Evolutionary conservation across 1,140 invertebrate species (phyloP).

Genomic region (Pseudobourletiella spinata): DNA sequence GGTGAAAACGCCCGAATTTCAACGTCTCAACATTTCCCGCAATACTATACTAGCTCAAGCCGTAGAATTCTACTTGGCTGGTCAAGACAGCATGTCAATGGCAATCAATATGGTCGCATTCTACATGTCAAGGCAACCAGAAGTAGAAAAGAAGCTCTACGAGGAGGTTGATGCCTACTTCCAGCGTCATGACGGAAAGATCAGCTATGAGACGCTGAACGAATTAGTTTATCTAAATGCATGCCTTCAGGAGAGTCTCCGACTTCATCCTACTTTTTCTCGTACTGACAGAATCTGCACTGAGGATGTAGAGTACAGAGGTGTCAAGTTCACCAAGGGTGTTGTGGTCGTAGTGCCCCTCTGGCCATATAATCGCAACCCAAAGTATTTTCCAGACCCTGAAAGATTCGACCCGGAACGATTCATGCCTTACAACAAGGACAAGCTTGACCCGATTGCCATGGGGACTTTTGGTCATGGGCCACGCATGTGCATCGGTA

Average conservation of each 20-base stretch:
- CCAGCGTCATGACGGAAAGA: slow-evolving; percentile 17
- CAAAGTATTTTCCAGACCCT: slow-evolving; percentile 46
- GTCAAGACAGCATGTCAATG: slow-evolving; percentile 34
- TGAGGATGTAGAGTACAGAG: slow-evolving; percentile 11
- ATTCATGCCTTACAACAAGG: slow-evolving; percentile 45
- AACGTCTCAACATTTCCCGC: slow-evolving; percentile 19
- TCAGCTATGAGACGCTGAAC: slow-evolving; percentile 28
- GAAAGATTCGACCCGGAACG: slow-evolving; percentile 50
- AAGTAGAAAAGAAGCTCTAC: slow-evolving; percentile 31
- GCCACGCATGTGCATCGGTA: slow-evolving; percentile 50
- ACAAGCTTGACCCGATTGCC: slow-evolving; percentile 41
- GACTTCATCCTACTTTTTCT: slow-evolving; percentile 19
- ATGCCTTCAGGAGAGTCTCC: slow-evolving; percentile 22
- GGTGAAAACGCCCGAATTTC: too few relatives aligned
- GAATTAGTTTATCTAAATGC: slow-evolving; percentile 32
- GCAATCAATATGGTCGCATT: slow-evolving; percentile 31
- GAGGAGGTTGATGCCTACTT: slow-evolving; percentile 34
- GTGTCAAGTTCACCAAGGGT: slow-evolving; percentile 38
- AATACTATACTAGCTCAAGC: slow-evolving; percentile 34
- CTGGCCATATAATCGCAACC: slow-evolving; percentile 46
- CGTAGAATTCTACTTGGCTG: slow-evolving; percentile 36
- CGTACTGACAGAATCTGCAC: slow-evolving; percentile 23
- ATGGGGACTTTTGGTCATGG: slow-evolving; percentile 52
- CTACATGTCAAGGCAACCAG: slow-evolving; percentile 22
- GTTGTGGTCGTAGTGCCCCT: slow-evolving; percentile 44